These are phyloP conservation scores for Dasypus novemcinctus DNA, from an alignment of 2,113 vertebrate species.

Conservation along the genomic window DNA sequence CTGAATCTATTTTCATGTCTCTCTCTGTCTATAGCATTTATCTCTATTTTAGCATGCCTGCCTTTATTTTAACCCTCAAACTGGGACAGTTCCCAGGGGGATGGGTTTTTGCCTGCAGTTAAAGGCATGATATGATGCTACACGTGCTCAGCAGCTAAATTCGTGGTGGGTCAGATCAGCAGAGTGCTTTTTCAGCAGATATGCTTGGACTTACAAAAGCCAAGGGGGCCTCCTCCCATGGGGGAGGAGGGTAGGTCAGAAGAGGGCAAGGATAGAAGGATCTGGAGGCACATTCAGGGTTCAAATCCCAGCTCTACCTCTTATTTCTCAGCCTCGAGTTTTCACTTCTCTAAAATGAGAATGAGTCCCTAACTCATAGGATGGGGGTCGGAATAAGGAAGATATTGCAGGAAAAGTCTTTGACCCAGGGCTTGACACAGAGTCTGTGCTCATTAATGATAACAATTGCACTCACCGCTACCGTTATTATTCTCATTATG, in stretches of 20 bases:
- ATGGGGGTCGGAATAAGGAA: background rate
- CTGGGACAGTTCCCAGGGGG: slow-evolving; percentile 68
- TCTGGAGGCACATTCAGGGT: background rate
- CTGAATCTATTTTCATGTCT: slow-evolving; percentile 52
- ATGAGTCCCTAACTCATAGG: background rate
- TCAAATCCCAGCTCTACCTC: background rate
- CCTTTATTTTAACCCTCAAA: slow-evolving; percentile 43
- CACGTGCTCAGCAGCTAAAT: slow-evolving; percentile 59
- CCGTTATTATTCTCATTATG: background rate
- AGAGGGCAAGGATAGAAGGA: background rate
- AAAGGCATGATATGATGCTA: slow-evolving; percentile 44
- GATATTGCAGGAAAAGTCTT: background rate
- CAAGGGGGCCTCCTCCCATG: background rate
- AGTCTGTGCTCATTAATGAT: background rate
- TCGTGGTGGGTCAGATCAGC: background rate
- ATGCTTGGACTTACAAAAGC: background rate
- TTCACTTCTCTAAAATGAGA: background rate
- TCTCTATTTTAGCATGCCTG: slow-evolving; percentile 72
- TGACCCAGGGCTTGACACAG: background rate
- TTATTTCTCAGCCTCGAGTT: background rate
- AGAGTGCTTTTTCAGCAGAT: slow-evolving; percentile 54
- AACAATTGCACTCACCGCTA: background rate
- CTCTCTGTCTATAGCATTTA: slow-evolving; percentile 63
- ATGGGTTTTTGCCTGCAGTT: slow-evolving; percentile 18
- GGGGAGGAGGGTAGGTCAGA: background rate